Base-by-base conservation (phyloP, 2,888 invertebrate genomes). In the Lissocephala sabroskyi region DNA sequence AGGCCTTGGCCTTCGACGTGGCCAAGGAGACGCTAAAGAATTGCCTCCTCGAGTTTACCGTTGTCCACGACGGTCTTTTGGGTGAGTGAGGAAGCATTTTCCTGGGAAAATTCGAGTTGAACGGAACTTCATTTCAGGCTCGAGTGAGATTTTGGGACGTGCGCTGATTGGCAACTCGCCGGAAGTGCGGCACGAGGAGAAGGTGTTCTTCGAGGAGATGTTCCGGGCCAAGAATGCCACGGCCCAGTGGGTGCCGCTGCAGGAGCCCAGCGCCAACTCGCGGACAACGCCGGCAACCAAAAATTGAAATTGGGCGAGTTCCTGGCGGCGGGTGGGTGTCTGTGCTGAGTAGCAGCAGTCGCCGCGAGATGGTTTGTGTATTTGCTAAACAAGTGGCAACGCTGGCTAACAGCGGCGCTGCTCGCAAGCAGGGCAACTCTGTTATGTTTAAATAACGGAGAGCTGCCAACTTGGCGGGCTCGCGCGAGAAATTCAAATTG, bases 1-100 rank as follows among this genome's bases (percentile, higher is more conserved):
- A 97, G 82, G 95, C 96, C 0, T 86, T 97, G 57, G 94, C 96
- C 7, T 97, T 97, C 82, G 97, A 97, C 79, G 90, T 97, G 10
- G 93, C 95, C 78, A 86, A 86, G 52, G 89, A 90, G 35, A 83
- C 84, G 42, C 81, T 91, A 11, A 86, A 87, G 51, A 86, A 85
- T 56, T 86, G 87, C 45, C 79, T 85, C 16, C 78, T 90, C 9
- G 89, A 90, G 68, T 86, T 91, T 62, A 84, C 86, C 3, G 87
- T 90, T 1, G 85, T 88, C 39, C 89, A 89, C 67, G 89, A 89
- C 64, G 89, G 88, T 58, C 81, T 89, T 13, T 80, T 89, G 52
- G 89, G 88, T 62, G 50, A 66, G 64, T 56, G 17, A 23, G 4
- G n/a, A 36, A 29, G 6, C 3, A 23, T 23, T 5, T 23, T 23